A percentile compares a stretch with the other conserved stretches of the same genome.
These are phyloP conservation scores for Sebastes wilsoni DNA, from an alignment of 2,797 vertebrate species.

Conservation along the genomic window DNA sequence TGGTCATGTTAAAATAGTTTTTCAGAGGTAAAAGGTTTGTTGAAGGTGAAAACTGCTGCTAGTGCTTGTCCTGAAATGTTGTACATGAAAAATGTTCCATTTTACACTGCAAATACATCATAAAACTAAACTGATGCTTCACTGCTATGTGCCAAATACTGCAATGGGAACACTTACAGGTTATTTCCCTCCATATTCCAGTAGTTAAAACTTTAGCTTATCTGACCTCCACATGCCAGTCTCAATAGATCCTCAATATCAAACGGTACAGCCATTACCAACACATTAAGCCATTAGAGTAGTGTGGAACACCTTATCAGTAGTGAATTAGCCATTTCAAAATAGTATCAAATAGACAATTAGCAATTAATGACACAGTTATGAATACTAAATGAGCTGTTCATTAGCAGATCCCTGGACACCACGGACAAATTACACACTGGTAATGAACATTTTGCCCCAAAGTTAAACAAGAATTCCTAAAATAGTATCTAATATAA, in stretches of 20 bases:
- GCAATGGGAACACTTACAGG: not conserved
- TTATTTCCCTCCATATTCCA: not conserved
- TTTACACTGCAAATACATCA: not conserved
- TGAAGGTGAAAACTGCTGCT: not conserved
- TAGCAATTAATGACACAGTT: constrained; percentile 50
- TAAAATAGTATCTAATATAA: not conserved
- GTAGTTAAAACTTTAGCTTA: not conserved
- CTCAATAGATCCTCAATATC: constrained; percentile 16
- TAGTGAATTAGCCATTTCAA: constrained; percentile 37
- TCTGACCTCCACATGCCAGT: constrained; percentile 25
- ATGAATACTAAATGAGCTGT: constrained; percentile 48
- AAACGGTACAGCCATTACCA: constrained; percentile 22
- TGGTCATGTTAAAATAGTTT: not conserved
- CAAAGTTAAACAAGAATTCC: constrained; percentile 14
- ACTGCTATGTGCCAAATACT: not conserved
- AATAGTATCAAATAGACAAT: constrained; percentile 39
- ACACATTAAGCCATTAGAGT: constrained; percentile 23
- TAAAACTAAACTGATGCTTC: not conserved
- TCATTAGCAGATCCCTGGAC: constrained; percentile 30
- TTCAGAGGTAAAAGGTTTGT: not conserved
- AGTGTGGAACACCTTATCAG: constrained; percentile 35
- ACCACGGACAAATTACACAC: constrained; percentile 13
- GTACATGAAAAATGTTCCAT: not conserved
- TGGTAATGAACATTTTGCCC: constrained; percentile 3
- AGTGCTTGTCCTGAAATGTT: not conserved